phyloP scores from a whole-genome alignment of 2,113 vertebrate species.

The Caracal caracal region DNA sequence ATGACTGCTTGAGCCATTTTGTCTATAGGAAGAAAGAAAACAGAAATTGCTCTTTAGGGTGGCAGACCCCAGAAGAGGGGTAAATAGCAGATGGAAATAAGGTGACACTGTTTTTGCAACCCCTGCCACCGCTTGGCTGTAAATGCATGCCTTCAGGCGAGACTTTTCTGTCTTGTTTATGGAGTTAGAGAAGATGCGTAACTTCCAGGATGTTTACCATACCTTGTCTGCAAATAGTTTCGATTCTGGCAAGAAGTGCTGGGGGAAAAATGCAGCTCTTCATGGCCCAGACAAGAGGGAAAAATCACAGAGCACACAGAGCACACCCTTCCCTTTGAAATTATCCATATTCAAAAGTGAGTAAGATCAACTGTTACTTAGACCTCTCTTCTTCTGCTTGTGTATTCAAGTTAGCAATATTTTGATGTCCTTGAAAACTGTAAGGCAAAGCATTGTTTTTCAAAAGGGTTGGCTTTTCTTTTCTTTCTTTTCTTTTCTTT shows the following conservation, averaged over 20 bases:
- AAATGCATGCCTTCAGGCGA: constrained; percentile 46
- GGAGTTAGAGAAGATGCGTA: background rate
- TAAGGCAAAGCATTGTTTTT: constrained; percentile 64
- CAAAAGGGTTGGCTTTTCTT: constrained; percentile 49
- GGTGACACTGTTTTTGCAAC: constrained; percentile 23
- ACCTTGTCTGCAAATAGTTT: constrained; percentile 41
- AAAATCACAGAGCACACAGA: constrained; percentile 64
- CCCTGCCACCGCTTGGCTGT: background rate
- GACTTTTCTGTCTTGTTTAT: constrained; percentile 44
- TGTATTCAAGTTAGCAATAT: constrained; percentile 63
- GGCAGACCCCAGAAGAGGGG: background rate
- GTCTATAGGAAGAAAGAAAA: constrained; percentile 2
- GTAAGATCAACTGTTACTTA: constrained; percentile 57
- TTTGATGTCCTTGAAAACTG: constrained; percentile 59
- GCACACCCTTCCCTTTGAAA: constrained; percentile 67
- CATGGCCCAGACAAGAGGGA: background rate
- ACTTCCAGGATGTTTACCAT: constrained; percentile 51
- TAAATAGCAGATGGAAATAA: constrained; percentile 19
- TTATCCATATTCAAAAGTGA: constrained; percentile 64
- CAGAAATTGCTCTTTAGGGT: constrained; percentile 48
- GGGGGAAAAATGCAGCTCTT: background rate
- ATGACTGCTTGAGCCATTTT: constrained; percentile 24
- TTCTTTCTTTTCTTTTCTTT: constrained; percentile 59
- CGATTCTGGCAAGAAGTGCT: constrained; percentile 47
- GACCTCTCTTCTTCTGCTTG: constrained; percentile 40